Evolutionary conservation across 2,888 invertebrate species (phyloP), one percentile per base, ranked within the genome.

Genomic region (Lithophane socia): DNA sequence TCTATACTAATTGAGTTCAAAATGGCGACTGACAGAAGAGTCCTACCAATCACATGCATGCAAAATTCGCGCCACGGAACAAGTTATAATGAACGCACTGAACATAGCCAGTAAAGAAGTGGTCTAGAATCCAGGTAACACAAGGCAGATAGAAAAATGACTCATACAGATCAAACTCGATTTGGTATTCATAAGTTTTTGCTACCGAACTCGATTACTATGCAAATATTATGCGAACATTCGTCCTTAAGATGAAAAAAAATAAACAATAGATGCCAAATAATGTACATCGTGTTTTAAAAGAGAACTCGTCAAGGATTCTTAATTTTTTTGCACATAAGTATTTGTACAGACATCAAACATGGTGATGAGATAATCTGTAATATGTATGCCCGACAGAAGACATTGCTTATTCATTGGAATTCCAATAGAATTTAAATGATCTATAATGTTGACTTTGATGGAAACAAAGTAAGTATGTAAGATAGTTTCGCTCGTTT

Each of bases 151-250:
- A 58, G 29, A 63, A 18, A 44, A 63, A 68, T 76, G 72, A 85
- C 61, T 85, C 76, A 82, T 60, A 24, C 29, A 13, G n/a, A 42
- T 24, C 7, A 56, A 56, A 70, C 21, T 80, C 67, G 3, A 63
- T 79, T 80, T 82, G 5, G 29, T 80, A 82, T 82, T 75, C 82
- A 85, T 69, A 75, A 58, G 42, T 68, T 71, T 68, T 80, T 75
- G 75, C 70, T 60, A 60, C 60, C 42, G 21, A 54, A 67, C 21
- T 29, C 54, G 3, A 75, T 80, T 67, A 58, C 9, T 21, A 84
- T 73, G 75, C 49, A 71, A 84, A 84, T 67, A 8, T 63, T 47
- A 56, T 68, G 54, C 52, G 37, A 58, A 60, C 56, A 61, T 37
- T n/a, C n/a, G 21, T 37, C 7, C 44, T 0, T 29, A 29, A 21